Evolutionary conservation across 2,113 vertebrate species (phyloP), one percentile per base, ranked within the genome.

Genomic region (Sardina pilchardus): DNA sequence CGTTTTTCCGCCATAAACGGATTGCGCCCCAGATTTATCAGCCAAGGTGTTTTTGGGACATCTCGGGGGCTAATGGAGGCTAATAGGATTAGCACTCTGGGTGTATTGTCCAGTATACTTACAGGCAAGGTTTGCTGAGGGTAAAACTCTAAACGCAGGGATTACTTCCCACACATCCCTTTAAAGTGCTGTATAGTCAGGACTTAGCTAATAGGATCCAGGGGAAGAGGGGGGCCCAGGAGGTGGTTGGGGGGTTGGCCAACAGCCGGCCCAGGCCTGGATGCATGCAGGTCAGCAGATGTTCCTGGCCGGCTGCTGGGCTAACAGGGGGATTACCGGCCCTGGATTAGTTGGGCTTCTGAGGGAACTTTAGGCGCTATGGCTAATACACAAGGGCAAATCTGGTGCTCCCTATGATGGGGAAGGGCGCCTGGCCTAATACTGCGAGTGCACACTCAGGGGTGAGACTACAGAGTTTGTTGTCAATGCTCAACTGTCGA

Each of bases 151-250:
- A 96, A 97, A 97, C 95, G 94, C 91, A 90, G 89, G 94, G 98
- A 98, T 99, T 98, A 99, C 95, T 92, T 95, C 94, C 91, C 96
- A 96, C 95, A 98, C 96, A 98, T 99, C 98, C 95, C 94, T 93
- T 95, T 97, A 98, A 99, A 96, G 96, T 98, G 97, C 97, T 97
- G 96, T 95, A 95, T 97, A 97, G 96, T 96, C 95, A 95, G 96
- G 96, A 97, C 94, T 98, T 97, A 96, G 93, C 95, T 96, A 96
- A 95, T 96, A 94, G 96, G 97, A 97, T 98, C 95, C 94, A 91
- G 94, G 94, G 85, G 95, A 92, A 95, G 94, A 93, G 92, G 93
- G 89, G 90, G 91, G 83, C 87, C 80, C 47, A 34, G 39, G 34
- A 78, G 81, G 82, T 85, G 80, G 83, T 83, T 85, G 86, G 42